Base-by-base conservation (phyloP, 2,888 invertebrate genomes). In the Nasonovia ribisnigri region DNA sequence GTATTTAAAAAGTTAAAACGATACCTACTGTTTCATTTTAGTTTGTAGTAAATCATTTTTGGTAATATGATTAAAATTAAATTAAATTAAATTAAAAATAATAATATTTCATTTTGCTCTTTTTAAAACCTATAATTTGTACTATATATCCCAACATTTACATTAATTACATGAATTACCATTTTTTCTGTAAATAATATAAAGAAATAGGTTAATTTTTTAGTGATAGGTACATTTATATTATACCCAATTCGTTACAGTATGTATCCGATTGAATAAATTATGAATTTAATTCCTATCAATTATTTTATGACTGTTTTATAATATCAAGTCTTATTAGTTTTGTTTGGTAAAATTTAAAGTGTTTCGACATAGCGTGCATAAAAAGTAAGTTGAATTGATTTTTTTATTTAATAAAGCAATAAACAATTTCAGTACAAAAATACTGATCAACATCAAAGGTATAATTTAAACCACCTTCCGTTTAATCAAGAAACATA, bases 401-500 rank as follows among this genome's bases (percentile, higher is more conserved):
- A 77, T 77, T 77, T 20, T 60, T 77, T 36, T 36, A 36, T 77
- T 77, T 77, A 77, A 77, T 77, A 77, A 77, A 77, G 77, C 36
- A 36, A 77, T 77, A 77, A 77, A 77, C 36, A 60, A 89, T 89
- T 60, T 60, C 46, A 29, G 29, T 29, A n/a, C 8, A n/a, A 46
- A n/a, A 90, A 60, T 3, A n/a, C 20, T 60, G 20, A 20, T n/a
- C 90, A 24, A 46, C 60, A 46, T 67, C 60, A 67, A 42, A 89
- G 60, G n/a, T 29, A 26, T 36, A 88, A 54, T 89, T 60, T 60
- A 89, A 89, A 54, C 60, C 29, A n/a, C 46, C 43, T 43, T 89
- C 29, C 89, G 20, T 89, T 60, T 46, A 43, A 89, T 89, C 16
- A 60, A 54, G 43, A 60, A 57, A 89, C 10, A 54, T 42, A 88